These are phyloP conservation scores for Drosophila insularis DNA, from an alignment of 1,140 invertebrate genomes.

Conservation along the genomic window DNA sequence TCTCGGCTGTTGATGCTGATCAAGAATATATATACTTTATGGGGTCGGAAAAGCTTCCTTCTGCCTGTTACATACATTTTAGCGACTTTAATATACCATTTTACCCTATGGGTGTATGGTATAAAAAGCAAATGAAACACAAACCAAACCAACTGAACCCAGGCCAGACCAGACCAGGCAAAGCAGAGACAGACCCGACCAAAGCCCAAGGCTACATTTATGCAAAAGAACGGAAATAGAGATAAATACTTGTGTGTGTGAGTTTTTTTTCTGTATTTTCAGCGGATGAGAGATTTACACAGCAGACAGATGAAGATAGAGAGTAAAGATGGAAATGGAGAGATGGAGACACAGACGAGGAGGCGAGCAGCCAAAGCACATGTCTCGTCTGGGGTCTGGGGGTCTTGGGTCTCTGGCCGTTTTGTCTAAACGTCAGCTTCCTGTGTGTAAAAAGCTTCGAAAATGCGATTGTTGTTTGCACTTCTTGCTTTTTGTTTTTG, in stretches of 20 bases:
- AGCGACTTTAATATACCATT: too few relatives aligned
- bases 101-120: too few relatives aligned
- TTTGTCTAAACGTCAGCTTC: slow-evolving; percentile 78
- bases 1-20: too few relatives aligned
- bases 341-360: not conserved
- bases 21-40: too few relatives aligned
- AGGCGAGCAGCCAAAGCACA: slow-evolving; percentile 20
- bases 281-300: slow-evolving; percentile 75
- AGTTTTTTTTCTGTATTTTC: slow-evolving; percentile 44
- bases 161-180: not conserved
- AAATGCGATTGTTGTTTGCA: slow-evolving; percentile 61
- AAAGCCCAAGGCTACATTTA: slow-evolving; percentile 56
- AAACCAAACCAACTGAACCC: slow-evolving; percentile 26
- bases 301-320: slow-evolving; percentile 42
- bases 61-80: too few relatives aligned
- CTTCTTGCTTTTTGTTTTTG: slow-evolving; percentile 54
- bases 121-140: slow-evolving; percentile 61
- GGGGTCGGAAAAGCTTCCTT: too few relatives aligned
- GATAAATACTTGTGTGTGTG: slow-evolving; percentile 71
- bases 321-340: not conserved
- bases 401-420: slow-evolving; percentile 44
- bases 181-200: too few relatives aligned
- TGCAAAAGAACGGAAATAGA: slow-evolving; percentile 79
- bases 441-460: slow-evolving; percentile 39
- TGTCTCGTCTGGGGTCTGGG: slow-evolving; percentile 25